Percentiles rank a stretch among this genome's conserved stretches.
Conservation (phyloP, 2,113 vertebrate species). For the Cephalopholis sonnerati region DNA sequence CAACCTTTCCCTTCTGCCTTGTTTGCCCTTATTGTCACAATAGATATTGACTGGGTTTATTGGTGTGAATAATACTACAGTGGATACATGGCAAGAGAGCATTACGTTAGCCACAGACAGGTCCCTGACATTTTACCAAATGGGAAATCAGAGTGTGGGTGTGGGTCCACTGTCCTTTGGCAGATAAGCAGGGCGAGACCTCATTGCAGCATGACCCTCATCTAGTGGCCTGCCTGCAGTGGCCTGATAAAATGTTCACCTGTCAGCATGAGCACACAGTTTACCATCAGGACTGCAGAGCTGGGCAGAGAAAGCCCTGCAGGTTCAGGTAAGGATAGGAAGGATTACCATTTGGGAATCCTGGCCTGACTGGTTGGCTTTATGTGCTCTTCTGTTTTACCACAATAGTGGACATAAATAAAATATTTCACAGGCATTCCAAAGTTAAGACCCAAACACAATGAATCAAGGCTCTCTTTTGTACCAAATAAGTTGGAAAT, state of each 20-base stretch:
- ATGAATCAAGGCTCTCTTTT: background rate
- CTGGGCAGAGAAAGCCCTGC: background rate
- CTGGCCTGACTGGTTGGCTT: background rate
- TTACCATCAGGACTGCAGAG: background rate
- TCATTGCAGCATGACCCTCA: slow-evolving; percentile 5
- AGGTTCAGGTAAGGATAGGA: background rate
- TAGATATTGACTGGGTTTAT: background rate
- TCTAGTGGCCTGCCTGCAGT: background rate
- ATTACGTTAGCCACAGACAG: background rate
- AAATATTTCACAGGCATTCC: background rate
- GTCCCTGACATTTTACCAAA: slow-evolving; percentile 16
- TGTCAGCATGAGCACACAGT: background rate
- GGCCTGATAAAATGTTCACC: slow-evolving; percentile 17
- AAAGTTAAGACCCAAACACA: background rate
- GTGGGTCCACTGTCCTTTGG: slow-evolving; percentile 1
- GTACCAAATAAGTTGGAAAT: too few species aligned
- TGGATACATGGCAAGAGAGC: background rate
- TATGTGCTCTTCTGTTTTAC: background rate
- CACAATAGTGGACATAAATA: background rate
- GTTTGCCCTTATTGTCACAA: slow-evolving; percentile 1
- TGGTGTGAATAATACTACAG: background rate
- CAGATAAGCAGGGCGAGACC: background rate
- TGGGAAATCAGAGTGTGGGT: background rate
- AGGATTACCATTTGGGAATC: background rate
- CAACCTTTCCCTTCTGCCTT: background rate